Percentiles rank a stretch among this genome's conserved stretches.
Evolutionary conservation across 2,113 vertebrate species (phyloP).

Genomic region (Aegotheles bennettii): DNA sequence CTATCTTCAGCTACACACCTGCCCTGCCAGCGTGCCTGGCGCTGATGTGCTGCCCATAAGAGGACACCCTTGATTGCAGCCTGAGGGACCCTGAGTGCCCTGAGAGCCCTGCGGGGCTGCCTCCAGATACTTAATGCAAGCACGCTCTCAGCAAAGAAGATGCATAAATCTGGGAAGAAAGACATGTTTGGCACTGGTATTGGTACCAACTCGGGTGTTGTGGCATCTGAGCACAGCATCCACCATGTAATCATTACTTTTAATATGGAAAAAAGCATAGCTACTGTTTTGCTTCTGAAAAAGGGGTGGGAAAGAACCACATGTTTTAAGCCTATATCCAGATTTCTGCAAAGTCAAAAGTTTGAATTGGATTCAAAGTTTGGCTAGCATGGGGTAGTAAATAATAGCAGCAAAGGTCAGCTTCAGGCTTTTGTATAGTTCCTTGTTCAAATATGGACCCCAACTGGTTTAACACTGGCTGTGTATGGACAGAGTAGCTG

Average conservation of each 20-base stretch:
- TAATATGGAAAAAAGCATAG: background rate
- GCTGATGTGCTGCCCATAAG: background rate
- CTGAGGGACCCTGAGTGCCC: background rate
- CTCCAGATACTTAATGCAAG: rapidly evolving
- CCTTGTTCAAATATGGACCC: background rate
- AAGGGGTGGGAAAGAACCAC: background rate
- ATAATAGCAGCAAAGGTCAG: background rate
- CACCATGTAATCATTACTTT: rapidly evolving
- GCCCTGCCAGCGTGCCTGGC: rapidly evolving
- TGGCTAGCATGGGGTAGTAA: background rate
- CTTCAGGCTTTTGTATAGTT: background rate
- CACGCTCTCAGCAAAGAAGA: background rate
- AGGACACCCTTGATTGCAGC: background rate
- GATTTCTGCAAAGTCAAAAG: background rate
- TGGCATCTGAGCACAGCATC: background rate
- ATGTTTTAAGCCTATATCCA: background rate
- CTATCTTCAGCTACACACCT: background rate
- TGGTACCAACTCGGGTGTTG: rapidly evolving
- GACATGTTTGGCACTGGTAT: rapidly evolving
- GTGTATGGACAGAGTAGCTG: background rate
- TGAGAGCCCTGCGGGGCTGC: too few species aligned
- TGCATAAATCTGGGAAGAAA: background rate
- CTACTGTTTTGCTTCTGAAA: background rate
- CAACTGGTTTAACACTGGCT: background rate
- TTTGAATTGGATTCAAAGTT: background rate